Evolutionary conservation across 2,888 invertebrate species (phyloP), one percentile per base, ranked within the genome.

Genomic region (Limnephilus lunatus): DNA sequence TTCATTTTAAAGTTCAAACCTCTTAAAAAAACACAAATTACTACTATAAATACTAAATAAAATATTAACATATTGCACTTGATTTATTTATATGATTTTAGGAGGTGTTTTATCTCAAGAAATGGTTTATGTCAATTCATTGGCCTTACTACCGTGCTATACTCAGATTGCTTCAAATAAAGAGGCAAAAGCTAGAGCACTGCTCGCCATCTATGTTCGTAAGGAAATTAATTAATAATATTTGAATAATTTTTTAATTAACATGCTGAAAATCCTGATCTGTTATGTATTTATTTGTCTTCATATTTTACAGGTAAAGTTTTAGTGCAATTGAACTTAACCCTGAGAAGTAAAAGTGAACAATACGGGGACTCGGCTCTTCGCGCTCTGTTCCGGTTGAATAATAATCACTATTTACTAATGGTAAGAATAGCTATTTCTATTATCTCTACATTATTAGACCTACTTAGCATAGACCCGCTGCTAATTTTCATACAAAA

Each of bases 401-500:
- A 99, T 95, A 99, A 99, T 95, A 98, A 98, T 94, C 98, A 99
- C 95, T 99, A 99, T 94, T 97, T 99, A 93, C 96, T 99, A n/a
- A 99, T 96, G 95, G 96, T 96, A 94, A 85, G 91, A 31, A 90
- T 9, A n/a, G n/a, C n/a, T 9, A 68, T 68, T 9, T 25, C 25
- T 68, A 25, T 82, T 85, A 39, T 31, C 82, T 32, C 82, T 82
- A 31, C 0, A 31, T 14, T 82, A 82, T 82, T 82, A 82, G 5
- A 19, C 31, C 3, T 31, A 9, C 68, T 68, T 68, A 25, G 25
- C 68, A 25, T 25, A 9, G n/a, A 68, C 5, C 68, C 25, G 25
- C 25, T n/a, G 25, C 68, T 68, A n/a, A 19, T 68, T n/a, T 68
- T 53, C 19, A 53, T 19, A 19, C 19, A 19, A 53, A 53, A 53